These are phyloP conservation scores for Torymus auratus DNA, from an alignment of 2,888 invertebrate species.

Conservation along the genomic window DNA sequence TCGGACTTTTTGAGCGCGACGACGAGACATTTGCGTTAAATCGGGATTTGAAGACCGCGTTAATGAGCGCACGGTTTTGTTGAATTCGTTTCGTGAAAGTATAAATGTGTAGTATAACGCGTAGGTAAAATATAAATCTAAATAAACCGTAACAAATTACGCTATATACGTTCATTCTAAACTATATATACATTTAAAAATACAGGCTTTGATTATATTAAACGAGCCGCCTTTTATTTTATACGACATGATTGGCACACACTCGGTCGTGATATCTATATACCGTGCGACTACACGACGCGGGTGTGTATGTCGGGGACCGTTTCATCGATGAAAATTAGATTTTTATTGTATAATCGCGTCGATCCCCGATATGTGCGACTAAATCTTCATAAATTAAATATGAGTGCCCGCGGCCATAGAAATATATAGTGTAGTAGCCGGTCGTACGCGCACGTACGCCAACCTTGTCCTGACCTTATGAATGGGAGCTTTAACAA, in stretches of 20 bases:
- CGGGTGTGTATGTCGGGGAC: not conserved
- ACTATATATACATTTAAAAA: too few relatives aligned
- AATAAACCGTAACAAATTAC: too few relatives aligned
- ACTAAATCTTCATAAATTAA: conserved; percentile 47
- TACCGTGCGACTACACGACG: not conserved
- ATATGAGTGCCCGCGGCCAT: conserved; percentile 4
- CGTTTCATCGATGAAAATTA: conserved; percentile 45
- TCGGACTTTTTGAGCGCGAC: conserved; percentile 5
- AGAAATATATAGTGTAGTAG: not conserved
- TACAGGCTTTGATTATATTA: not conserved
- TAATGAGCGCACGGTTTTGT: conserved; percentile 4
- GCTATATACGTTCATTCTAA: too few relatives aligned
- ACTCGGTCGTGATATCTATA: conserved; percentile 23
- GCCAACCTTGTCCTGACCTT: conserved; percentile 50
- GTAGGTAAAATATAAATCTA: too few relatives aligned
- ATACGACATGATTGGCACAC: conserved; percentile 20
- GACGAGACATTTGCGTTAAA: conserved; percentile 19
- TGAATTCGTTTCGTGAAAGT: not conserved
- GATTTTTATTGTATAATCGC: conserved; percentile 46
- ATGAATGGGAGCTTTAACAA: conserved; percentile 49
- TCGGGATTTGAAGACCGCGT: conserved; percentile 22
- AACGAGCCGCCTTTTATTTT: conserved; percentile 25
- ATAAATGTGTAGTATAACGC: too few relatives aligned
- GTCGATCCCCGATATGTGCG: conserved; percentile 14
- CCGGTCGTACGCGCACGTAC: too few relatives aligned